A percentile compares a stretch with the other conserved stretches of the same genome.
Evolutionary conservation across 2,113 vertebrate genomes (phyloP).

Genomic region (Argyrosomus japonicus): DNA sequence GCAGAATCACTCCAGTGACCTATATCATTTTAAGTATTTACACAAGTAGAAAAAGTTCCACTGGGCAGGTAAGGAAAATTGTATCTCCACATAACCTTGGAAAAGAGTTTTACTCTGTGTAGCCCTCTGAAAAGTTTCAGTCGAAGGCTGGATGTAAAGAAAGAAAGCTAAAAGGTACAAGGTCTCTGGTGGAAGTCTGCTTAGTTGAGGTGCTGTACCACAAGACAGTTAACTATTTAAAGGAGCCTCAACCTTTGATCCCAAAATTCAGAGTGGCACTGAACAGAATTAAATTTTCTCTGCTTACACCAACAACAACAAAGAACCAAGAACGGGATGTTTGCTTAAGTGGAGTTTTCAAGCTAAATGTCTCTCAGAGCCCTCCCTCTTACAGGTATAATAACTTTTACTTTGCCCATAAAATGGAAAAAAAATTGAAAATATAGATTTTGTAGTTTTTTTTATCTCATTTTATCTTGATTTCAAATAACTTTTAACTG

Average conservation of each 20-base stretch:
- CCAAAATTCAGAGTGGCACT: not conserved
- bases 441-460: no score
- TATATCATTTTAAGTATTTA: slow-evolving; percentile 29
- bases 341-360: slow-evolving; percentile 12
- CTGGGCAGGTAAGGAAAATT: not conserved
- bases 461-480: no score
- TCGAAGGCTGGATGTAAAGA: not conserved
- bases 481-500: not conserved
- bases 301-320: not conserved
- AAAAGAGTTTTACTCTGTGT: not conserved
- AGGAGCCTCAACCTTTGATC: not conserved
- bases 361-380: not conserved
- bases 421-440: no score
- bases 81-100: not conserved
- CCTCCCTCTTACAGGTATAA: not conserved
- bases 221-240: not conserved
- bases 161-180: not conserved
- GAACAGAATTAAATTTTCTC: slow-evolving; percentile 12
- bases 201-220: no score
- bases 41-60: slow-evolving; percentile 1
- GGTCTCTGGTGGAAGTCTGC: not conserved
- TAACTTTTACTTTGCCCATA: no score
- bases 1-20: slow-evolving; percentile 40
- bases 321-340: not conserved
- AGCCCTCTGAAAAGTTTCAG: not conserved